Evolutionary conservation across 1,140 invertebrate genomes (phyloP), one percentile per base, ranked within the genome.

Genomic region (Bombus waltoni): DNA sequence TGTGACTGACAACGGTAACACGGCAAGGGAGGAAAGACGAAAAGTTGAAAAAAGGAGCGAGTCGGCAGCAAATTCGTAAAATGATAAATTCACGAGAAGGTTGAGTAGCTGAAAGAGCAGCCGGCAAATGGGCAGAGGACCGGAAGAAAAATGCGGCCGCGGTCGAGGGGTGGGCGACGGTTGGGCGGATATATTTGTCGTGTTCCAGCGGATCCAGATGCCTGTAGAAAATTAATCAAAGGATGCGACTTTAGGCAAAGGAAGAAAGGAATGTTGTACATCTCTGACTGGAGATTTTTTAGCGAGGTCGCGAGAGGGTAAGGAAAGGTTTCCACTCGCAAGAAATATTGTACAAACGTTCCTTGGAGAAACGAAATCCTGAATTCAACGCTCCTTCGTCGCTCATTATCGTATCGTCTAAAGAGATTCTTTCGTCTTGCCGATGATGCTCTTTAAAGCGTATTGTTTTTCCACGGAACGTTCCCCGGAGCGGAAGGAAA

Each of bases 31-130:
- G 44, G 38, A 13, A 44, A 35, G 53, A 22, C 13, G 78, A 35
- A 10, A 42, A 74, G 57, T 81, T 80, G 40, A 44, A 82, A 73
- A 68, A 10, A 11, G 5, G 35, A 15, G 22, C 22, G 65, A 79
- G 66, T 57, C 6, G 38, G 25, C 18, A 22, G 28, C 13, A 65
- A 80, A 74, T 81, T 79, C 71, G 71, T 11, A n/a, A 75, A 59
- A 79, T 87, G 76, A 87, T 87, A 73, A 84, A 85, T 85, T 80
- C 75, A 57, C 38, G 68, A 71, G 80, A 57, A 25, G 44, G 79
- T 28, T 70, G 83, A 88, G 89, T 83, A 81, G 86, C 25, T 74
- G 81, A 77, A 85, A 89, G 85, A 89, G 80, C 53, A 83, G 53
- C 44, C 59, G 74, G 78, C 11, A 32, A 84, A 71, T 76, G 83